Conservation (phyloP, 2,888 invertebrate genomes). For the Frankliniella fusca region DNA sequence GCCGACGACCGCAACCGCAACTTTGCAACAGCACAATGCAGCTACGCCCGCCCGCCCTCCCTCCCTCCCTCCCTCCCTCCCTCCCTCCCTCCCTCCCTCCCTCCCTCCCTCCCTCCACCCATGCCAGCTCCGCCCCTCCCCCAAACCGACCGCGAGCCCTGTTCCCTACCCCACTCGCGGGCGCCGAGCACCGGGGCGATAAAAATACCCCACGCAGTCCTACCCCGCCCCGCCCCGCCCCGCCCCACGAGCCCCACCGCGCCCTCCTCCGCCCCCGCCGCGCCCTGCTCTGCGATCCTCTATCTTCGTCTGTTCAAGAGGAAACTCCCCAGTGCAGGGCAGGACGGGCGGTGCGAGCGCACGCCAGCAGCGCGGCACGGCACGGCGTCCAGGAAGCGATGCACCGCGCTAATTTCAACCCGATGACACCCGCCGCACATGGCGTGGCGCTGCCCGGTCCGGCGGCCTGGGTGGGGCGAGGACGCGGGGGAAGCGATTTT, state of each 20-base stretch:
- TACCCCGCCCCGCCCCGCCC: not conserved
- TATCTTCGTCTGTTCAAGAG: not conserved
- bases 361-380: not conserved
- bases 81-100: not conserved
- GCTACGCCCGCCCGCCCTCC: not conserved
- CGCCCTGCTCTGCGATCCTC: not conserved
- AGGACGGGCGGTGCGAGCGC: no score
- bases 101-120: not conserved
- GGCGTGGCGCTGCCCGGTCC: not conserved
- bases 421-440: not conserved
- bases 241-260: not conserved
- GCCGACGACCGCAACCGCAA: no score
- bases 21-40: no score
- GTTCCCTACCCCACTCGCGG: not conserved
- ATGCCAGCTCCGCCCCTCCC: not conserved
- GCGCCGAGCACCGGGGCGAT: not conserved
- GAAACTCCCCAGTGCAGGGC: not conserved
- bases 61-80: not conserved
- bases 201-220: slow-evolving; percentile 19
- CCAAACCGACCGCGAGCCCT: not conserved
- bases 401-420: not conserved
- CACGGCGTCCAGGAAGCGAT: not conserved
- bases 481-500: no score
- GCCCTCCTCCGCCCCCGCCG: not conserved
- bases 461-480: no score